Evolutionary conservation across 2,888 invertebrate species (phyloP), one percentile per base, ranked within the genome.

Genomic region (Anthophora plumipes): DNA sequence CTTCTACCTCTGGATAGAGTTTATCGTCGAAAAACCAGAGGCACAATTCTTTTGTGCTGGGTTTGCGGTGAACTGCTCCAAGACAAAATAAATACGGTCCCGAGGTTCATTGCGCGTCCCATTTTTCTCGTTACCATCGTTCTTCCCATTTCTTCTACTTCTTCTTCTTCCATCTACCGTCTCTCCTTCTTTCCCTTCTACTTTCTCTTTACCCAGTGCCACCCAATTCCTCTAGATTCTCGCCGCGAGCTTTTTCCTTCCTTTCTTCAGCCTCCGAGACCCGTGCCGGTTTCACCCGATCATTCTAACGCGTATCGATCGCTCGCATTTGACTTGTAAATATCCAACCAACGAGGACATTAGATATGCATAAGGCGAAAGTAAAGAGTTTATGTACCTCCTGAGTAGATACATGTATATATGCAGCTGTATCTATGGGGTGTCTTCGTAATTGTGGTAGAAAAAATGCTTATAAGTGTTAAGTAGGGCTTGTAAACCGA

Each of bases 271-370:
- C 37, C 64, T 12, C 52, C 52, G 17, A 60, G 61, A 25, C 22
- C 25, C 52, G 74, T n/a, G 48, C 70, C 22, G 59, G 77, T 78
- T 73, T 75, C 74, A 66, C 61, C 72, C 71, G 79, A 85, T 87
- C 84, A 64, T 72, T 60, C 75, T 64, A 70, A 69, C 80, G 67
- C 41, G 64, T 75, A 87, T 89, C 85, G 90, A 90, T 90, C 89
- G 81, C 55, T 46, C 60, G 67, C 77, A 90, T 90, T 90, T 89
- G 90, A 90, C 88, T 90, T 90, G 90, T 89, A 90, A 89, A 90
- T 90, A 80, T 81, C 84, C 64, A 75, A 77, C 78, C 78, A 83
- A 85, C 80, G 69, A 82, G 85, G 73, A 77, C 85, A 81, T 82
- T 85, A 86, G 82, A 84, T 86, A 84, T 84, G 78, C 88, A 73